phyloP scores from a whole-genome alignment of 2,113 vertebrate species.

The Bucco capensis region DNA sequence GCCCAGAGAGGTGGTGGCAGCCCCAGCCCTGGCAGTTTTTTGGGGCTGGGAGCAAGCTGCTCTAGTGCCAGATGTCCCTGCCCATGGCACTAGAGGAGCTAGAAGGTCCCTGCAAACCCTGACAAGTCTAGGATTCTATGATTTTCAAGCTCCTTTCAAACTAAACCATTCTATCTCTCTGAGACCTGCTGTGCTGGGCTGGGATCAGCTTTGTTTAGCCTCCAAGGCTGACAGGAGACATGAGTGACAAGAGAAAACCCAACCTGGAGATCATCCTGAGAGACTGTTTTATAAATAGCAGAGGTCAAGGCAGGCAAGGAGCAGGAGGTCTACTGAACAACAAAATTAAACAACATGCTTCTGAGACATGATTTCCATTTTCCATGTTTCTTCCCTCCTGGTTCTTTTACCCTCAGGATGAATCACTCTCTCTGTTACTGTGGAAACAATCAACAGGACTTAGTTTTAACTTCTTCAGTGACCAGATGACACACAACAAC shows the following conservation, averaged over 20 bases:
- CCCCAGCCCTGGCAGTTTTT: too few species aligned
- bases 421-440: background rate
- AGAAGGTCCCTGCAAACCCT: too few species aligned
- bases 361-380: constrained; percentile 12
- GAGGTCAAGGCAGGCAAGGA: background rate
- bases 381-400: background rate
- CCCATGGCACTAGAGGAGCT: too few species aligned
- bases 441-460: constrained; percentile 25
- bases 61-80: background rate
- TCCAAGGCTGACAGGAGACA: background rate
- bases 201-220: background rate
- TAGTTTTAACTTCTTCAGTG: background rate
- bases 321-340: background rate
- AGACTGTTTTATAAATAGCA: background rate
- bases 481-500: background rate
- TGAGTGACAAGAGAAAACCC: background rate
- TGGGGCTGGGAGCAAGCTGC: too few species aligned
- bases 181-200: background rate
- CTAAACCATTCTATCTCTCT: background rate
- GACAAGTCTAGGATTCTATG: too few species aligned
- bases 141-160: background rate
- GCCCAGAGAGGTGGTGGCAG: too few species aligned
- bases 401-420: background rate
- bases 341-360: background rate
- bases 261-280: background rate